Conservation (phyloP, 2,113 vertebrate genomes). For the Ovibos moschatus region DNA sequence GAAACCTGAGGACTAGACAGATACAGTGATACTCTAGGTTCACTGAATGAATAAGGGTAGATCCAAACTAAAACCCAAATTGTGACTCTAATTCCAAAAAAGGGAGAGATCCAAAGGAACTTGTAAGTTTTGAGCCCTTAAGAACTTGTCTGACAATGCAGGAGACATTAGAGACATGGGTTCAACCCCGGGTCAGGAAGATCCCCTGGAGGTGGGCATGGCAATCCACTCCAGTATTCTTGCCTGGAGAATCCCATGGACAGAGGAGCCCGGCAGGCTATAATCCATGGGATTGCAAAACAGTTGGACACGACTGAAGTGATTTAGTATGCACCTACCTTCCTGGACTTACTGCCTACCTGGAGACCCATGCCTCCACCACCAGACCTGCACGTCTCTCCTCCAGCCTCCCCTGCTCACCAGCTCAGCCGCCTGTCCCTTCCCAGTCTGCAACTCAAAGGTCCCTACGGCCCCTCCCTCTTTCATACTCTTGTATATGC, state of each 20-base stretch:
- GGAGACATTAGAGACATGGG: not conserved
- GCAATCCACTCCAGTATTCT: not conserved
- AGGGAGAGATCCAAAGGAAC: not conserved
- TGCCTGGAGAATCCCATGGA: not conserved
- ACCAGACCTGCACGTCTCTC: not conserved
- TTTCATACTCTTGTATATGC: not conserved
- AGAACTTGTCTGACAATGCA: not conserved
- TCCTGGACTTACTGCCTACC: not conserved
- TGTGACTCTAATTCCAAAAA: not conserved
- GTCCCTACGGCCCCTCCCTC: not conserved
- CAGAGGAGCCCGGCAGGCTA: not conserved
- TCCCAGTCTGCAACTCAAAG: not conserved
- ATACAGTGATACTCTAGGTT: not conserved
- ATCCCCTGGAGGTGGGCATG: not conserved
- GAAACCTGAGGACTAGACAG: not conserved
- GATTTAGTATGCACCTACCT: not conserved
- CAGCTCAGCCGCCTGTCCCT: not conserved
- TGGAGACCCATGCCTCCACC: not conserved
- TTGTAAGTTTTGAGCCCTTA: not conserved
- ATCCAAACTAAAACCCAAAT: not conserved
- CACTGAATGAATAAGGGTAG: not conserved
- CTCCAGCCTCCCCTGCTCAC: fast-evolving
- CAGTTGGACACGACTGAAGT: not conserved
- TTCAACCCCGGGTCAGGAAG: not conserved
- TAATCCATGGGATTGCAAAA: not conserved